Base-by-base conservation (phyloP, 2,888 invertebrate genomes). In the Gymnocheta viridis region DNA sequence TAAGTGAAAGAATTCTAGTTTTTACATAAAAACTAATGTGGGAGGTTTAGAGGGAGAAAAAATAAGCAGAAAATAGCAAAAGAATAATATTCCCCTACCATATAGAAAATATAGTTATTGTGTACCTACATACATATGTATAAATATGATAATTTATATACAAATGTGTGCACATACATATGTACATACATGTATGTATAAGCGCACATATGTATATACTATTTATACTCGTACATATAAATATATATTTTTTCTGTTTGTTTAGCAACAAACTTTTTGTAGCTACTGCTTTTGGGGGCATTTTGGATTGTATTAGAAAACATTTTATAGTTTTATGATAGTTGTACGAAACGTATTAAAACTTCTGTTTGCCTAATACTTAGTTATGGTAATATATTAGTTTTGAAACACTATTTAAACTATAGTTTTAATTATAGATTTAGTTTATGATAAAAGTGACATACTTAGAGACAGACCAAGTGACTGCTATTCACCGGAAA, bases 331-430 rank as follows among this genome's bases (percentile, higher is more conserved):
- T 84, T 84, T 81, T 69, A 41, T 29, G 62, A 84, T 84, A 84
- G 84, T 84, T 81, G n/a, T n/a, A 44, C 17, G 41, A 12, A 32
- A 9, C 69, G 51, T 56, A 62, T 56, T 60, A 64, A 62, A 69
- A 35, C 49, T 85, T 86, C 90, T 90, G 90, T n/a, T 86, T 85
- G 86, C 90, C 90, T 88, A 88, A 86, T 89, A 88, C 84, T 79
- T 87, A 88, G 88, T 88, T 90, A 90, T 90, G 90, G 90, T 90
- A 90, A 90, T 90, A 88, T 90, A 90, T 88, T 90, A 90, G 90
- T 90, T 90, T 89, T 90, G 89, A 88, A 90, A 90, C 88, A 90
- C 89, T 89, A 89, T 85, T 89, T 88, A 88, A 85, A 87, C 87
- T 89, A n/a, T n/a, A n/a, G n/a, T n/a, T n/a, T n/a, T n/a, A 89